Percentiles rank a stretch among this genome's conserved stretches.
Evolutionary conservation across 1,140 invertebrate species (phyloP).

Genomic region (Brachionus angularis): DNA sequence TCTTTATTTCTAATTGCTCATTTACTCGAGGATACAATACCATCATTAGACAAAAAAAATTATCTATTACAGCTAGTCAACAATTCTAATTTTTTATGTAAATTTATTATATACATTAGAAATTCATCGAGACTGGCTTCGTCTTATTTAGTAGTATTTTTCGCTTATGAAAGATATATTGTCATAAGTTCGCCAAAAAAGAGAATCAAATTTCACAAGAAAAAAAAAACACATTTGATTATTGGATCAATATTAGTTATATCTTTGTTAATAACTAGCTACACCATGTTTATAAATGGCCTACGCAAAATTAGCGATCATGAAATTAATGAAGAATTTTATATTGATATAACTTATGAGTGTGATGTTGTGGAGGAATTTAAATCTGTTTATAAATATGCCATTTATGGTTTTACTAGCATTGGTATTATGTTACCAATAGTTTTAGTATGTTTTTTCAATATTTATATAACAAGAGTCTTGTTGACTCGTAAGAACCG

Average conservation of each 20-base stretch:
- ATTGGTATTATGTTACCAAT: slow-evolving; percentile 28
- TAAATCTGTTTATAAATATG: slow-evolving; percentile 24
- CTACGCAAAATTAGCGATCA: neutral
- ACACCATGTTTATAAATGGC: slow-evolving; percentile 33
- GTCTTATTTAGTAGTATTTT: slow-evolving; percentile 20
- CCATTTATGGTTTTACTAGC: neutral
- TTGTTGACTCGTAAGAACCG: slow-evolving; percentile 17
- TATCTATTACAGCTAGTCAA: neutral
- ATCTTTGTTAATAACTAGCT: neutral
- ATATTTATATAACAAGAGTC: slow-evolving; percentile 8
- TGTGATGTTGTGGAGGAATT: slow-evolving; percentile 24
- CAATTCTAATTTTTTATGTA: neutral
- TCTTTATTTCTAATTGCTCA: slow-evolving; percentile 32
- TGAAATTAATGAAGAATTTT: neutral
- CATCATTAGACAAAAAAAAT: neutral
- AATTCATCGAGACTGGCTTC: slow-evolving; percentile 9
- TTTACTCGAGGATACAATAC: slow-evolving; percentile 30
- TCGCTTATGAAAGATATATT: slow-evolving; percentile 34
- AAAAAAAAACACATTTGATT: neutral
- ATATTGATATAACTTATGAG: neutral
- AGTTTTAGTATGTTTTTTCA: slow-evolving; percentile 15
- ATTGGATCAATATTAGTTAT: neutral
- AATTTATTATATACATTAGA: slow-evolving; percentile 1
- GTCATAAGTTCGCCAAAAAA: slow-evolving; percentile 9
- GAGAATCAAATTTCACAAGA: neutral